These are phyloP conservation scores for Eupeodes latifasciatus DNA, from an alignment of 2,888 invertebrate species.

Conservation along the genomic window DNA sequence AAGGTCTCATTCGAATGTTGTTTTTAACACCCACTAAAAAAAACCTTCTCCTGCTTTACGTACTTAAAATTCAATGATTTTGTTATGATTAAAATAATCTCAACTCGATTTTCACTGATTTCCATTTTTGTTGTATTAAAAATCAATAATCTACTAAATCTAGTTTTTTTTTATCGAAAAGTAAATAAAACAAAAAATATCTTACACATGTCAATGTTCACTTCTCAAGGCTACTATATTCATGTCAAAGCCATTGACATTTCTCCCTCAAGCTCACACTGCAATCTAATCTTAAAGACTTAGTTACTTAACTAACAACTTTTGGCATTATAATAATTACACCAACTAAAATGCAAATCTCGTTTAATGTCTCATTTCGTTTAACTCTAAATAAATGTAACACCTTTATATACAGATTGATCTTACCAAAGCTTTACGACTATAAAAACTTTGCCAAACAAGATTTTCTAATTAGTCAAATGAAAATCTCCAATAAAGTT, in stretches of 20 bases:
- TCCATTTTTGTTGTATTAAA: no score
- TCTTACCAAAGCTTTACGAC: neutral
- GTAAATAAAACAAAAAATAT: neutral
- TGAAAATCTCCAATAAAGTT: conserved; percentile 30
- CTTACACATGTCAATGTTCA: neutral
- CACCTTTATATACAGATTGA: conserved; percentile 11
- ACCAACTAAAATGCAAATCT: conserved; percentile 23
- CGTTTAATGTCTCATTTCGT: conserved; percentile 38
- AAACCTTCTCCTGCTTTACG: no score
- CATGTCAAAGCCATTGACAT: conserved; percentile 6
- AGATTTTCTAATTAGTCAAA: conserved; percentile 44
- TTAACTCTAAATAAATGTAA: conserved; percentile 33
- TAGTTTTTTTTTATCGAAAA: neutral
- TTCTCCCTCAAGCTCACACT: neutral
- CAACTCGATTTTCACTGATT: no score
- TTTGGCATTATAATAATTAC: neutral
- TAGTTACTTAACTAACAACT: conserved; percentile 8
- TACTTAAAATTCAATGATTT: no score
- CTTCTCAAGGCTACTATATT: neutral
- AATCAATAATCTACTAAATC: neutral
- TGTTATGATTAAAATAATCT: no score
- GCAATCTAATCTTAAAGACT: conserved; percentile 32
- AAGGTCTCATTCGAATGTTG: no score
- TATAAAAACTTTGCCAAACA: conserved; percentile 27
- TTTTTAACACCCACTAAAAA: no score